Percentiles rank a stretch among this genome's conserved stretches.
Conservation (phyloP, 2,797 vertebrate species). For the Miichthys miiuy region DNA sequence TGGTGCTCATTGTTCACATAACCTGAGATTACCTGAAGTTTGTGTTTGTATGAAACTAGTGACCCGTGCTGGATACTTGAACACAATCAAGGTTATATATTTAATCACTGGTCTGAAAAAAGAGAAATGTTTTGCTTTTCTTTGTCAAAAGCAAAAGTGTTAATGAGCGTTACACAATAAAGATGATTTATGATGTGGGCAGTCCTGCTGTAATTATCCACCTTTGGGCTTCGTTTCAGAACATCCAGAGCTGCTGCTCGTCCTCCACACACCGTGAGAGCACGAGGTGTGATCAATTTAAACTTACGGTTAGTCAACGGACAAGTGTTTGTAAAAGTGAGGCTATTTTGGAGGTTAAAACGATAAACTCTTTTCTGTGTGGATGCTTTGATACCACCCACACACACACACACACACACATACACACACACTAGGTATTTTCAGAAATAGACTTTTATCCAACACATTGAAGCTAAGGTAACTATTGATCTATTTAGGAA, state of each 20-base stretch:
- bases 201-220: not conserved
- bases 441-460: not conserved
- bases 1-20: constrained; percentile 21
- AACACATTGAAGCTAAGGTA: not conserved
- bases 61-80: not conserved
- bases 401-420: too few relatives aligned
- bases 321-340: not conserved
- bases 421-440: too few relatives aligned
- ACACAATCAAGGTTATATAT: not conserved
- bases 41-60: constrained; percentile 2
- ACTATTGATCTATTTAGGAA: too few relatives aligned
- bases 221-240: constrained; percentile 7
- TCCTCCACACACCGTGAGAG: constrained; percentile 5
- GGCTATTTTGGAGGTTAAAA: constrained; percentile 4
- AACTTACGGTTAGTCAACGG: not conserved
- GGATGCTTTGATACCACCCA: not conserved
- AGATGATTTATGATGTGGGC: not conserved
- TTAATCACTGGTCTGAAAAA: not conserved
- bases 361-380: not conserved
- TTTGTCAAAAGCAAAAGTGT: not conserved
- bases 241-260: not conserved
- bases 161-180: not conserved
- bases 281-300: not conserved
- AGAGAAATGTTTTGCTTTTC: not conserved
- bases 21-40: constrained; percentile 29